Base-by-base conservation (phyloP, 2,797 vertebrate species). In the Chloroceryle amazona region DNA sequence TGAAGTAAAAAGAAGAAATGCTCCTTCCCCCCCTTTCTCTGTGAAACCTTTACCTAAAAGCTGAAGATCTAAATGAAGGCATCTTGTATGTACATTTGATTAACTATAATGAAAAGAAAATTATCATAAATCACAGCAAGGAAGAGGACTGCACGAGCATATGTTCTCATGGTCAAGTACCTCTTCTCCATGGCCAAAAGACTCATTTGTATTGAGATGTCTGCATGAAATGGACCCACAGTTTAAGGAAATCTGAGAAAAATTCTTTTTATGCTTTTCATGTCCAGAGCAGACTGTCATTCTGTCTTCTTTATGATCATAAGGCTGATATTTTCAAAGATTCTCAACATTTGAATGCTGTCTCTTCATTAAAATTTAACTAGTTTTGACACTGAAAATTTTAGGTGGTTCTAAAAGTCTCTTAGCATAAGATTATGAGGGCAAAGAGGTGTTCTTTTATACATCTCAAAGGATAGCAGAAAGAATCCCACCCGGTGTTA, bases 1-100 rank as follows among this genome's bases (percentile, higher is more conserved):
- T 52, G 35, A 68, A 88, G 89, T 41, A 46, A 76, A 83, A 81
- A 78, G 23, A 97, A 92, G 39, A 94, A 94, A 81, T 71, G 6
- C 35, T 57, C 47, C 25, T 13, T 12, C 6, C 21, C 21, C 11
- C 12, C 11, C 23, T 52, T 81, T 42, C 18, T 78, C 26, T 54
- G 1, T 6, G 25, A 79, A 20, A 52, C 63, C 33, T 79, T 81
- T n/a, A 76, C 31, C 42, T 18, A 68, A 42, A 74, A 83, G 3
- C 31, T 84, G 79, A 55, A 35, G 16, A 52, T 47, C 18, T 82
- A 35, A 19, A 67, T 15, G 41, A 80, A 84, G 23, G n/a, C 49
- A 71, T 57, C 16, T 67, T 52, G 21, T 25, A 75, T 12, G 6
- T 52, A 41, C 7, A 9, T 86, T 89, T 86, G 63, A 90, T 39